Conservation (phyloP, 1,140 invertebrate genomes). For the Sarcophaga bullata region DNA sequence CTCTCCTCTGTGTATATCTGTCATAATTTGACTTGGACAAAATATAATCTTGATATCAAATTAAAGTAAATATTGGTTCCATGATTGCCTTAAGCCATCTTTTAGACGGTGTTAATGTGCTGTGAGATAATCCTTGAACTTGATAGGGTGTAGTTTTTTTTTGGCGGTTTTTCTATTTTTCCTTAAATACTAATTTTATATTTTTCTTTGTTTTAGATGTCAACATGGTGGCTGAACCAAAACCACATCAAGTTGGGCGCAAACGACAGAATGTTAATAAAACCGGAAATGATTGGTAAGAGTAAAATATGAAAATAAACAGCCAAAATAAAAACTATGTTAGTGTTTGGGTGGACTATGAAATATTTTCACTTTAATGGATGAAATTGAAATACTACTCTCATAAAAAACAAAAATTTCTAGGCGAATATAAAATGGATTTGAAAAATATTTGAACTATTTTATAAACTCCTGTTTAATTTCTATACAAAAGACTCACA, state of each 20-base stretch:
- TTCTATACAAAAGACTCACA: not conserved
- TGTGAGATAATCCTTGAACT: not conserved
- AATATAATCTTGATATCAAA: no score
- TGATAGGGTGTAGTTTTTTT: not conserved
- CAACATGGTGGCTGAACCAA: constrained; percentile 86
- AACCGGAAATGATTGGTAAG: constrained; percentile 84
- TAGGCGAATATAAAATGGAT: not conserved
- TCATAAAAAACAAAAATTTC: no score
- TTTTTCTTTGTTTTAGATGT: constrained; percentile 58
- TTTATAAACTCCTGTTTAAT: not conserved
- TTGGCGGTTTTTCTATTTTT: not conserved
- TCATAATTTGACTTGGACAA: no score
- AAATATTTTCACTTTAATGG: no score
- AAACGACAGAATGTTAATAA: constrained; percentile 82
- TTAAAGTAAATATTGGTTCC: no score
- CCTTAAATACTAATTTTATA: constrained; percentile 1
- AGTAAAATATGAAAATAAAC: constrained; percentile 45
- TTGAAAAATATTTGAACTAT: constrained; percentile 22
- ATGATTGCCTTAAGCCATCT: no score
- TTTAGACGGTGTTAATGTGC: no score
- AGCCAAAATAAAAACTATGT: not conserved
- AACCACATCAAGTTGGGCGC: constrained; percentile 82
- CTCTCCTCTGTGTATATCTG: no score
- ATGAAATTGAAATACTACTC: no score
- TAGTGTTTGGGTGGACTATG: not conserved